phyloP scores from a whole-genome alignment of 2,113 vertebrate genomes.

The Plestiodon gilberti region DNA sequence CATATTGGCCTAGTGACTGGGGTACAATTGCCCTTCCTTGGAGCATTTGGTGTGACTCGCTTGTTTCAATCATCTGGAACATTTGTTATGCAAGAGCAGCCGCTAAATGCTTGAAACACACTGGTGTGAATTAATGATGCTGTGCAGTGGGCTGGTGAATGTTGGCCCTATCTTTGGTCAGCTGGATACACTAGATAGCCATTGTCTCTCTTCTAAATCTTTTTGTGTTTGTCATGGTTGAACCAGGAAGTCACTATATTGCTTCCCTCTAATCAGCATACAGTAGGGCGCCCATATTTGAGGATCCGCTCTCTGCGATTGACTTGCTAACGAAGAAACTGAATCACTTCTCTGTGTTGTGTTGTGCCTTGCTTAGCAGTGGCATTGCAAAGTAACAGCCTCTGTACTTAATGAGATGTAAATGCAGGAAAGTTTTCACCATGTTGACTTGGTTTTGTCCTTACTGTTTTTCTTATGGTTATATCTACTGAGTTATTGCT shows the following conservation, averaged over 20 bases:
- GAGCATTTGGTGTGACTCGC: too few species aligned
- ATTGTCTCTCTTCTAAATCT: too few species aligned
- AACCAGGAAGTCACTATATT: background rate
- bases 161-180: background rate
- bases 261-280: background rate
- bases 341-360: background rate
- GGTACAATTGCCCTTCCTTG: background rate
- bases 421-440: background rate
- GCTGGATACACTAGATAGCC: too few species aligned
- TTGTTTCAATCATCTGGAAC: background rate
- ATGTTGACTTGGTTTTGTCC: background rate
- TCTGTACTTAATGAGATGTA: background rate
- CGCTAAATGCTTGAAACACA: background rate
- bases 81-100: background rate
- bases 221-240: background rate
- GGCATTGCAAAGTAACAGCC: background rate
- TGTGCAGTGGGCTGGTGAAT: background rate
- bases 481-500: background rate
- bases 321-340: too few species aligned
- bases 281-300: too few species aligned
- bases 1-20: background rate
- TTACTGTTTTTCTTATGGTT: background rate
- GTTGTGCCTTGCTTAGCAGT: background rate
- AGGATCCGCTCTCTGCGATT: too few species aligned
- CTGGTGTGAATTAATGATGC: background rate